These are phyloP conservation scores for Dinocampus coccinellae DNA, from an alignment of 2,888 invertebrate species.

Conservation along the genomic window DNA sequence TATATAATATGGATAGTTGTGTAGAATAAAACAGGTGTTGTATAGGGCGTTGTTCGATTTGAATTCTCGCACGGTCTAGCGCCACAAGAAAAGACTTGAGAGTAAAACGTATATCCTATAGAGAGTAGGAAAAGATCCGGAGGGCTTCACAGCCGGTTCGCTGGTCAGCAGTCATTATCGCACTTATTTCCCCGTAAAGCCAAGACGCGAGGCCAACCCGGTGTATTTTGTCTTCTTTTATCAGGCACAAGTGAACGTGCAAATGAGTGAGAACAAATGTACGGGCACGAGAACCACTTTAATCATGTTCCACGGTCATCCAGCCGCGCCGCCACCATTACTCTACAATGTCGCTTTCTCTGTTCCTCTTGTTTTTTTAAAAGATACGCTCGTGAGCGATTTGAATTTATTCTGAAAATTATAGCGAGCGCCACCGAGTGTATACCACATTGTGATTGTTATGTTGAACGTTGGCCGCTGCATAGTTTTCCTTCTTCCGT, in stretches of 20 bases:
- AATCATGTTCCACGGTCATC: slow-evolving; percentile 37
- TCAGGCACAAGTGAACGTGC: too few relatives aligned
- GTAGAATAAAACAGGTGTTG: slow-evolving; percentile 18
- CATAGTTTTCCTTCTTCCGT: slow-evolving; percentile 13
- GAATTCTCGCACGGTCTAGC: slow-evolving; percentile 35
- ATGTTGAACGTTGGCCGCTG: neutral
- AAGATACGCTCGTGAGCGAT: slow-evolving; percentile 36
- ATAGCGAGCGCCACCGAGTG: slow-evolving; percentile 44
- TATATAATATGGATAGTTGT: slow-evolving; percentile 6
- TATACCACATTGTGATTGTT: slow-evolving; percentile 16
- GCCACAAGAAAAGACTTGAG: slow-evolving; percentile 7
- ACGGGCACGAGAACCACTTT: slow-evolving; percentile 35
- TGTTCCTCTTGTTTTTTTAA: slow-evolving; percentile 2
- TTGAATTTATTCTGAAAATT: slow-evolving; percentile 57
- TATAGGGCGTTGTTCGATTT: slow-evolving; percentile 24
- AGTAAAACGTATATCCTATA: slow-evolving; percentile 10
- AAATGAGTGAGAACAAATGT: neutral
- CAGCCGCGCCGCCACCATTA: slow-evolving; percentile 28
- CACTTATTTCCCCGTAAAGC: slow-evolving; percentile 37
- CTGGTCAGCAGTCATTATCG: slow-evolving; percentile 34
- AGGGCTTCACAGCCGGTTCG: slow-evolving; percentile 37
- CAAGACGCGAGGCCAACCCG: neutral
- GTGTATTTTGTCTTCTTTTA: slow-evolving; percentile 24
- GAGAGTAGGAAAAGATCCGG: slow-evolving; percentile 25
- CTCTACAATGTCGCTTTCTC: slow-evolving; percentile 25